Evolutionary conservation across 23 tunicate genomes (phyloP).

Genomic region (Trididemnum nubilum): DNA sequence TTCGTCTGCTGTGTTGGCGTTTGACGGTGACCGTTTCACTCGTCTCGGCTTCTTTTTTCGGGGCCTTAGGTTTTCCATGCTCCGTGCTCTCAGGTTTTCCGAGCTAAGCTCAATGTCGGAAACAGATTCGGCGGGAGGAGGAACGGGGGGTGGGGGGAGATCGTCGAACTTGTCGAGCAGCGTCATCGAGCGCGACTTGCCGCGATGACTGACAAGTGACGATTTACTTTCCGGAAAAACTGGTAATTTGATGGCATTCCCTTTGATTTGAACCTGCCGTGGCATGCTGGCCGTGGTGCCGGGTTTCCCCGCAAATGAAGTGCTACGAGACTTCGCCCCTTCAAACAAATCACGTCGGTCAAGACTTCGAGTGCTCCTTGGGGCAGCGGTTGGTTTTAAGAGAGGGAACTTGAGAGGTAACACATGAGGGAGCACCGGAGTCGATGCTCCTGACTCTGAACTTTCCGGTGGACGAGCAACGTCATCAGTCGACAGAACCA

Average conservation of each 20-base stretch:
- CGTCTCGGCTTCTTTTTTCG: neutral
- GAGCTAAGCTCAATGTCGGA: neutral
- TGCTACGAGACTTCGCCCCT: neutral
- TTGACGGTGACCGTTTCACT: neutral
- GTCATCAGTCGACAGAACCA: neutral
- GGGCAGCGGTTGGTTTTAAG: neutral
- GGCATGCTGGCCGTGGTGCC: neutral
- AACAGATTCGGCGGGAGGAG: neutral
- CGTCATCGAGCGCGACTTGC: constrained; percentile 8
- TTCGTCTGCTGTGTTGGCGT: neutral
- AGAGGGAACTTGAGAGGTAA: neutral
- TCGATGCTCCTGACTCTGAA: neutral
- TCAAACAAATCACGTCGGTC: constrained; percentile 12
- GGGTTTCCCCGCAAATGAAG: neutral
- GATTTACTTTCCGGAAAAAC: neutral
- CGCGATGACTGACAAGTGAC: neutral
- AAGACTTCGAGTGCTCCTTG: constrained; percentile 8
- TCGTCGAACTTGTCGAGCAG: constrained; percentile 10
- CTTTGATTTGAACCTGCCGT: too few relatives aligned
- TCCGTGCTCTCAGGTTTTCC: neutral
- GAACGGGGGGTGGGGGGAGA: constrained; percentile 11
- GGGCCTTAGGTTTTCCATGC: neutral
- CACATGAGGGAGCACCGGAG: neutral
- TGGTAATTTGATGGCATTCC: constrained; percentile 1
- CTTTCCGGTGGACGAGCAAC: neutral